Conservation (phyloP, 2,888 invertebrate species). For the Subacronicta megacephala region DNA sequence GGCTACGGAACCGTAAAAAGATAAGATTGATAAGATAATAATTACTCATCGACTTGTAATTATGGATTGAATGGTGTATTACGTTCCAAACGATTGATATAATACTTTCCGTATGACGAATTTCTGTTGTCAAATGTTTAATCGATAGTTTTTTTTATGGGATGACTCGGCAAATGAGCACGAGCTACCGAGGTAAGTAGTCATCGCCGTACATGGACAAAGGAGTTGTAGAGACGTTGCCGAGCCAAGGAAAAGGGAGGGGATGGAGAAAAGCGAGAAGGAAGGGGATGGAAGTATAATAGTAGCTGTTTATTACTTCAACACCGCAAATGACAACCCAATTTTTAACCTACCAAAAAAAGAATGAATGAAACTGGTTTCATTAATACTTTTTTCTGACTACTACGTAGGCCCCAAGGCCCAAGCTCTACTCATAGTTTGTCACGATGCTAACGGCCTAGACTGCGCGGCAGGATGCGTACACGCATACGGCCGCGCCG, state of each 20-base stretch:
- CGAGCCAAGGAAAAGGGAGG: too few species aligned
- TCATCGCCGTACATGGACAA: too few species aligned
- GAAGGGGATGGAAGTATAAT: too few species aligned
- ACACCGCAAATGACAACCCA: too few species aligned
- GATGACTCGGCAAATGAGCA: too few species aligned
- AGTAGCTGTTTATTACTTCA: too few species aligned
- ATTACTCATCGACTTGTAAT: slow-evolving; percentile 1
- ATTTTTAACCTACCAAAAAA: neutral
- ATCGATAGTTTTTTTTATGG: too few species aligned
- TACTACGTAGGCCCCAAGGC: neutral
- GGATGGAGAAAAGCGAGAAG: too few species aligned
- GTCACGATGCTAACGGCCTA: slow-evolving; percentile 10
- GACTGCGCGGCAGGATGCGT: slow-evolving; percentile 26
- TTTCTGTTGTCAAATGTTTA: neutral
- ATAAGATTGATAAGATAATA: neutral
- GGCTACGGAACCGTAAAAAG: too few species aligned
- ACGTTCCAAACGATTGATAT: neutral
- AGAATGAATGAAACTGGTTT: neutral
- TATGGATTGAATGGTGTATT: neutral
- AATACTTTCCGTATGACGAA: neutral
- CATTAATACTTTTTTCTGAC: neutral
- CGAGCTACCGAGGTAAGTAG: too few species aligned
- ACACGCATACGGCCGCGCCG: slow-evolving; percentile 26
- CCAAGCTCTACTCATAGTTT: slow-evolving; percentile 2
- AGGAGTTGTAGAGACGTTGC: too few species aligned